Evolutionary conservation across 2,888 invertebrate genomes (phyloP).

Genomic region (Hydrotaea diabolus): DNA sequence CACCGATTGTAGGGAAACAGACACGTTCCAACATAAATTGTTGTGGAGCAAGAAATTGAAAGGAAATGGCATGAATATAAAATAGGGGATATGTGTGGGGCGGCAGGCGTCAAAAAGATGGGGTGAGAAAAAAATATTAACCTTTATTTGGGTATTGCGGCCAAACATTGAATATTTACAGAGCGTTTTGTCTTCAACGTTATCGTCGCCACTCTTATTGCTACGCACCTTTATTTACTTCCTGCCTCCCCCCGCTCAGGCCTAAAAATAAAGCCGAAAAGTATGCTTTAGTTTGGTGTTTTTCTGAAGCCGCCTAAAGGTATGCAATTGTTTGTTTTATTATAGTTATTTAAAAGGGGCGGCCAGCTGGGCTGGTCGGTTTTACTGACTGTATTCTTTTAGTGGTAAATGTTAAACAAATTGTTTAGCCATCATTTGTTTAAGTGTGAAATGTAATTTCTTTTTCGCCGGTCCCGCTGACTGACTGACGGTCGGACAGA

Average conservation of each 20-base stretch:
- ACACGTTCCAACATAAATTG: slow-evolving; percentile 52
- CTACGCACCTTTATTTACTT: slow-evolving; percentile 44
- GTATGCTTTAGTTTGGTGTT: slow-evolving; percentile 29
- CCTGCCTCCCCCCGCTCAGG: background rate
- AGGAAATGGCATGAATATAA: slow-evolving; percentile 33
- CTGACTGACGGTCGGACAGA: background rate
- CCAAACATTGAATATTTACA: background rate
- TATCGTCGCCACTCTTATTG: background rate
- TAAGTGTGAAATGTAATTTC: slow-evolving; percentile 62
- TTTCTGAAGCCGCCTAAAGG: background rate
- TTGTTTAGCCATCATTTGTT: slow-evolving; percentile 69
- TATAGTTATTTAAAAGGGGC: slow-evolving; percentile 69
- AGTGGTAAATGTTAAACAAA: slow-evolving; percentile 75
- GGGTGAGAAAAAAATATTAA: slow-evolving; percentile 17
- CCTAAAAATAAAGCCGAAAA: slow-evolving; percentile 58
- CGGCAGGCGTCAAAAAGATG: background rate
- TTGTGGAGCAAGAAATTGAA: slow-evolving; percentile 32
- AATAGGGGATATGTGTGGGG: background rate
- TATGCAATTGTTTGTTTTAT: slow-evolving; percentile 27
- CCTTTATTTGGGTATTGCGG: slow-evolving; percentile 25
- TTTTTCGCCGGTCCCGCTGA: background rate
- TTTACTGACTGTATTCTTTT: no score
- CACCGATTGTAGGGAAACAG: background rate
- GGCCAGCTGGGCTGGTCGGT: no score
- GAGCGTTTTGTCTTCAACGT: slow-evolving; percentile 4